Base-by-base conservation (phyloP, 2,113 vertebrate genomes). In the Nothobranchius furzeri region DNA sequence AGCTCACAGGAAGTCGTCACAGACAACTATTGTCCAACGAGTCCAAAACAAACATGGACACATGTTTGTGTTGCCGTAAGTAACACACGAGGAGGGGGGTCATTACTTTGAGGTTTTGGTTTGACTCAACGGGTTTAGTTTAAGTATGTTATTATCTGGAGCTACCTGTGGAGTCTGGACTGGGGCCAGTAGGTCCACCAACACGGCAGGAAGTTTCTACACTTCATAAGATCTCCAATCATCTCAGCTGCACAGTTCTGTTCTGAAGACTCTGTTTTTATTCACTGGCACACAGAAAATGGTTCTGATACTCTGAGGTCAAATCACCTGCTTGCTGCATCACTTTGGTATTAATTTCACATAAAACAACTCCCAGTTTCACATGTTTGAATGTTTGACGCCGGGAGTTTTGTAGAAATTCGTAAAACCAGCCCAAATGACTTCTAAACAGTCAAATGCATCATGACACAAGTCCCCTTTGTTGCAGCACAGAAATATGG, bases 1-100 rank as follows among this genome's bases (percentile, higher is more conserved):
- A 77, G 76, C 78, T 74, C 50, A 65, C 68, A 76, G 65, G 80
- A 87, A 70, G 73, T 81, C 57, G 68, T 88, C 84, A 74, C 40
- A 61, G 62, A 64, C 42, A 53, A 55, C 48, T 9, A 51, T 55
- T 4, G 52, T 48, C 6, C 30, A 58, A 54, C 17, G 51, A 71
- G 70, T 61, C 65, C 65, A 70, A 60, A 43, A 13, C 35, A 78
- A 80, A 75, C 61, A 62, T 20, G 47, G 12, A 42, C 13, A 12
- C 45, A 8, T 61, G 42, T 42, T 36, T 52, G 52, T 63, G n/a
- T 36, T 56, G 45, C 52, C 59, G 53, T 9, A 15, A 66, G 20
- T n/a, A 30, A 11, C 0, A 57, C 17, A 1, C 4, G 48, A 0
- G 11, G 9, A 61, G 45, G 49, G 63, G 15, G 42, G 66, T 17